Base-by-base conservation (phyloP, 2,888 invertebrate genomes). In the Julus scandinavius region DNA sequence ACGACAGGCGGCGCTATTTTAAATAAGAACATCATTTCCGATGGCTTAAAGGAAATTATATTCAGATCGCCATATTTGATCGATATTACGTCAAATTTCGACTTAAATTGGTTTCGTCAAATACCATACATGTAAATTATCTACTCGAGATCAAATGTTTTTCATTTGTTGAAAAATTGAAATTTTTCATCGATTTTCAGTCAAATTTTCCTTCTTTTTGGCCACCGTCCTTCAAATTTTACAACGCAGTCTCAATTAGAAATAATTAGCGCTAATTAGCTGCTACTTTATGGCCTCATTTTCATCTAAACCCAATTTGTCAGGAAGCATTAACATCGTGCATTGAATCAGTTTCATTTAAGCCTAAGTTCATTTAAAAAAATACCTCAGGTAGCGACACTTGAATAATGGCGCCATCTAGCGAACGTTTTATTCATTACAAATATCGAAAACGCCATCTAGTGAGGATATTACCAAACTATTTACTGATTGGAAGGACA, bases 251-350 rank as follows among this genome's bases (percentile, higher is more conserved):
- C 72, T 20, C 29, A n/a, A n/a, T n/a, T 2, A 72, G 72, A 72
- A 72, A 72, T 72, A 72, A 72, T 72, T 72, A 72, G 2, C 72
- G 20, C 72, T 72, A 72, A 72, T 72, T 72, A 72, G 72, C 72
- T 72, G 29, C 72, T 72, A 29, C 72, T 72, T 72, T 72, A 72
- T 72, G 72, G 72, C 72, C 29, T 72, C 72, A 72, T 72, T 72
- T 72, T 72, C 72, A 72, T 72, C 72, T n/a, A 72, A 72, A 72
- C 72, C 72, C 72, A 72, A 72, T 72, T 72, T 72, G 72, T 72
- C 72, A 20, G 72, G 1, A 72, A 29, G 72, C 72, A 72, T 72
- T 72, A 72, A n/a, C 63, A n/a, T 63, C 63, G 1, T 6, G 29
- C 72, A 29, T 72, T 72, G 72, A 72, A 72, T 72, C 72, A 72